These are phyloP conservation scores for Sciurus carolinensis DNA, from an alignment of 2,797 vertebrate genomes.

Conservation along the genomic window DNA sequence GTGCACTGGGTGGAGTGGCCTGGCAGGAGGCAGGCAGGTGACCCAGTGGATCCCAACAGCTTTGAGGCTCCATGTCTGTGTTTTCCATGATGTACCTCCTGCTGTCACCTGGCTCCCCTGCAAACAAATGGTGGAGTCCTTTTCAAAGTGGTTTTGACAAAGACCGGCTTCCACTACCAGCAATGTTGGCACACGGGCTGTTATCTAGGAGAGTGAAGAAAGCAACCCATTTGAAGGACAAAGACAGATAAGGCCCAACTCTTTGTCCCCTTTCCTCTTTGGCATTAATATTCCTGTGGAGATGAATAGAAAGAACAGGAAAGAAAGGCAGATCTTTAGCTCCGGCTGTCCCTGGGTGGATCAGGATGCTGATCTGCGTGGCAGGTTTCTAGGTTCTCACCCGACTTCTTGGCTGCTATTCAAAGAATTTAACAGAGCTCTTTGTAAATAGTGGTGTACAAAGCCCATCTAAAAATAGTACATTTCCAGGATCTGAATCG, in stretches of 20 bases:
- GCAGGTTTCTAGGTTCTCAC: slow-evolving; percentile 81
- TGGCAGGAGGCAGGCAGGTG: background rate
- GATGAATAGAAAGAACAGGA: slow-evolving; percentile 71
- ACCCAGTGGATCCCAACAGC: background rate
- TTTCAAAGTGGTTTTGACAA: slow-evolving; percentile 64
- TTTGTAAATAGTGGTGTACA: slow-evolving; percentile 83
- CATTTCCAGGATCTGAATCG: slow-evolving; percentile 75
- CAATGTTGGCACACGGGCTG: slow-evolving; percentile 65
- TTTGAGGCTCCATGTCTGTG: slow-evolving; percentile 1
- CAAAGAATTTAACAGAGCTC: slow-evolving; percentile 82
- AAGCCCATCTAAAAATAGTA: slow-evolving; percentile 82
- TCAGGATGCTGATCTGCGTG: slow-evolving; percentile 78
- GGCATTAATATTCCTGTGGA: slow-evolving; percentile 35
- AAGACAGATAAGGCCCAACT: slow-evolving; percentile 35
- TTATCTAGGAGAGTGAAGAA: slow-evolving; percentile 54
- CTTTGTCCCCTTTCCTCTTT: background rate
- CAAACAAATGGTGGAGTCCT: slow-evolving; percentile 69
- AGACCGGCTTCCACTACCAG: slow-evolving; percentile 18
- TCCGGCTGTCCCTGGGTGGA: slow-evolving; percentile 59
- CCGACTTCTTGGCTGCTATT: slow-evolving; percentile 84
- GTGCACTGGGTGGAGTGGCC: background rate
- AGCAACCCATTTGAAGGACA: background rate
- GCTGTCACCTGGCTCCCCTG: background rate
- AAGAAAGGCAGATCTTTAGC: slow-evolving; percentile 60
- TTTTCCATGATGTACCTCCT: slow-evolving; percentile 74